phyloP scores from a whole-genome alignment of 2,888 invertebrate species.

The Malthinus seriepunctatus region DNA sequence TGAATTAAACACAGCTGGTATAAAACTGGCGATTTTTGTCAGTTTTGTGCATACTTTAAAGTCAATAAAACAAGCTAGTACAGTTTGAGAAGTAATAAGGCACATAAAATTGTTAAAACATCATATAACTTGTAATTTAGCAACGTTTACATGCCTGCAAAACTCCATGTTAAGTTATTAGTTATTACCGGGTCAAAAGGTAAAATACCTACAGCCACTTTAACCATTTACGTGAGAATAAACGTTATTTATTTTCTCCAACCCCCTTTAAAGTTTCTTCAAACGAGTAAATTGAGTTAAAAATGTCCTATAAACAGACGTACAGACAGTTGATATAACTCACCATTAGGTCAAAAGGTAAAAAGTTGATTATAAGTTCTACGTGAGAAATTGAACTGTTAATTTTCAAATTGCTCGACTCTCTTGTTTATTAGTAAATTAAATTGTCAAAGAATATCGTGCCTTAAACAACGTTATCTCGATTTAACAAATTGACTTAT shows the following conservation, averaged over 20 bases:
- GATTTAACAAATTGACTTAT: slow-evolving; percentile 22
- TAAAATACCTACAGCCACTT: neutral
- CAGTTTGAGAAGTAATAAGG: neutral
- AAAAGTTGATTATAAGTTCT: neutral
- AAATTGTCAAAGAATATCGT: slow-evolving; percentile 23
- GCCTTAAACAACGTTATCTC: slow-evolving; percentile 13
- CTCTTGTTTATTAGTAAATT: slow-evolving; percentile 14
- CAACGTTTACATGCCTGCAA: slow-evolving; percentile 3
- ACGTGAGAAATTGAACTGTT: neutral
- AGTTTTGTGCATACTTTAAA: too few relatives aligned
- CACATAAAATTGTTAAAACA: slow-evolving; percentile 1
- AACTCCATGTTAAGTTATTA: neutral
- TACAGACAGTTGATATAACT: too few relatives aligned
- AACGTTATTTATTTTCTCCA: neutral
- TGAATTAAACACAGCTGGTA: too few relatives aligned
- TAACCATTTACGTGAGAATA: slow-evolving; percentile 3
- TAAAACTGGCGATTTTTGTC: too few relatives aligned
- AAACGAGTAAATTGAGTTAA: too few relatives aligned
- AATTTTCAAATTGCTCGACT: neutral
- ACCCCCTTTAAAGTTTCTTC: too few relatives aligned
- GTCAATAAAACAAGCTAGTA: too few relatives aligned
- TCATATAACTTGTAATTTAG: slow-evolving; percentile 1
- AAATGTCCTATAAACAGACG: too few relatives aligned
- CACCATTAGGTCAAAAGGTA: slow-evolving; percentile 3
- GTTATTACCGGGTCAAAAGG: slow-evolving; percentile 3